Percentiles rank a stretch among this genome's conserved stretches.
Conservation (phyloP, 2,888 invertebrate species). For the Troides helena region DNA sequence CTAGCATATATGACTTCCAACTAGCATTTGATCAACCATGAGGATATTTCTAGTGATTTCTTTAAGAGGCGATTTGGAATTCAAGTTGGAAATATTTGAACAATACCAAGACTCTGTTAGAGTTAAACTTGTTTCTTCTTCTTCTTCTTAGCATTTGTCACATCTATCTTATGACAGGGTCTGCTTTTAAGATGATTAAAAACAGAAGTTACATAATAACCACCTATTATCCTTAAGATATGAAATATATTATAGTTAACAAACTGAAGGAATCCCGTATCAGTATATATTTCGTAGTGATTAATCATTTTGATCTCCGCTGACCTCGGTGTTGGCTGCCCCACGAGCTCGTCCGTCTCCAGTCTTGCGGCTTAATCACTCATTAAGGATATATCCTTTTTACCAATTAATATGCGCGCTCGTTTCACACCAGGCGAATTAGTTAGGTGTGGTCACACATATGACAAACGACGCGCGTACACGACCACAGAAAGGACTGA, state of each 20-base stretch:
- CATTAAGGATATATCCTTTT: slow-evolving; percentile 77
- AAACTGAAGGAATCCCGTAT: background rate
- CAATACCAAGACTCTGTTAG: no score
- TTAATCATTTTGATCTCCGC: slow-evolving; percentile 26
- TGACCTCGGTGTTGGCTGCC: slow-evolving; percentile 20
- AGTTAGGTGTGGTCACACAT: slow-evolving; percentile 47
- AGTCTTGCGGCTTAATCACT: slow-evolving; percentile 65
- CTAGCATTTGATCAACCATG: no score
- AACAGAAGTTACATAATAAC: no score
- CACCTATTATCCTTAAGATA: no score
- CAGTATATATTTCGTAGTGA: slow-evolving; percentile 8
- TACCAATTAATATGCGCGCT: slow-evolving; percentile 68
- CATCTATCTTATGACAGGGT: no score
- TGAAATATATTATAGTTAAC: background rate
- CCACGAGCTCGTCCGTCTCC: slow-evolving; percentile 30
- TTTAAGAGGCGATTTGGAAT: no score
- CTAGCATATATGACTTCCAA: no score
- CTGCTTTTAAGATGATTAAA: no score
- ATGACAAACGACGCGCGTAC: slow-evolving; percentile 30
- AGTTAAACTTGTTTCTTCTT: no score
- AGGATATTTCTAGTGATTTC: no score
- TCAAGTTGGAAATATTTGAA: no score
- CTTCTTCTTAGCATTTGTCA: no score
- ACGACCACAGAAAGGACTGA: background rate
- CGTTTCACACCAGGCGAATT: slow-evolving; percentile 55